phyloP scores from a whole-genome alignment of 2,797 vertebrate species.

The Iguana delicatissima region DNA sequence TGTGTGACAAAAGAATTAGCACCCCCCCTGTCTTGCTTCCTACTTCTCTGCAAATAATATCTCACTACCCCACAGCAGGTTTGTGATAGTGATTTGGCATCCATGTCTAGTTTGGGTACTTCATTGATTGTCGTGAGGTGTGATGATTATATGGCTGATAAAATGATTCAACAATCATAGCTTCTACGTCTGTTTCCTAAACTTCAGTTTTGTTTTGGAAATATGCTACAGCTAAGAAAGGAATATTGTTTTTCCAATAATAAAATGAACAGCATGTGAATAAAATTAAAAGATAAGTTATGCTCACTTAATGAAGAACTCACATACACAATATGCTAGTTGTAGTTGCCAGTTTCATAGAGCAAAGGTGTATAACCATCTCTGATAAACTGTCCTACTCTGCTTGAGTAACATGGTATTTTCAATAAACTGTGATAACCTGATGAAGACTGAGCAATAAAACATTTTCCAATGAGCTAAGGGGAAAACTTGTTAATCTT shows the following conservation, averaged over 20 bases:
- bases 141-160: neutral
- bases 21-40: neutral
- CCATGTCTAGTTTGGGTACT: neutral
- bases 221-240: neutral
- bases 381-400: slow-evolving; percentile 21
- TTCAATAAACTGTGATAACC: neutral
- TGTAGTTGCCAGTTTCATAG: neutral
- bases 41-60: neutral
- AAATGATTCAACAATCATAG: neutral
- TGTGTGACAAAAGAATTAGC: neutral
- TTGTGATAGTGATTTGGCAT: neutral
- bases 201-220: neutral
- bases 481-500: neutral
- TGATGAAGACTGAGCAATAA: slow-evolving; percentile 10
- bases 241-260: neutral
- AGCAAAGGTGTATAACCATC: slow-evolving; percentile 17
- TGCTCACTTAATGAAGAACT: slow-evolving; percentile 18
- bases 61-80: neutral
- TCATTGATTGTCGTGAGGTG: neutral
- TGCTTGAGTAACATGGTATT: slow-evolving; percentile 21
- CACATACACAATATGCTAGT: neutral
- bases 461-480: slow-evolving; percentile 21
- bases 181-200: neutral
- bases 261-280: neutral
- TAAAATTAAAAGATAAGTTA: neutral